Percentiles rank a stretch among this genome's conserved stretches.
Evolutionary conservation across 1,140 invertebrate species (phyloP).

Genomic region (Apis cerana): DNA sequence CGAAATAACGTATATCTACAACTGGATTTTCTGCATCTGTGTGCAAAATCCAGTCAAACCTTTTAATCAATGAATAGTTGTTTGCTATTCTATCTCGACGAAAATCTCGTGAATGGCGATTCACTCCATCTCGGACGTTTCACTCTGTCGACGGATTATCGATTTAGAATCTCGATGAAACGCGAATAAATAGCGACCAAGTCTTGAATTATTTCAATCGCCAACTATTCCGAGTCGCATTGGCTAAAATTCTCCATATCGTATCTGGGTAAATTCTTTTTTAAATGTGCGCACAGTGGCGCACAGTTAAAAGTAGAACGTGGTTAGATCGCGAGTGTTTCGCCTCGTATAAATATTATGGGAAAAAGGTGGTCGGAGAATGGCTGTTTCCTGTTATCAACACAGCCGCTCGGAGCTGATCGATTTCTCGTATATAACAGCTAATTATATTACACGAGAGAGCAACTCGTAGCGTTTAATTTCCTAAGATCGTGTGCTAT

Average conservation of each 20-base stretch:
- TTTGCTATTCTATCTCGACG: too few species aligned
- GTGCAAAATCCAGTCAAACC: too few species aligned
- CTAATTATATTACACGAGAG: slow-evolving; percentile 29
- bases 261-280: not conserved
- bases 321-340: not conserved
- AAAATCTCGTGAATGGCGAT: too few species aligned
- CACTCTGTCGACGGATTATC: too few species aligned
- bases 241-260: not conserved
- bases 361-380: slow-evolving; percentile 1
- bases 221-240: too few species aligned
- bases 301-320: slow-evolving; percentile 22
- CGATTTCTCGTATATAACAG: not conserved
- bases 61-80: too few species aligned
- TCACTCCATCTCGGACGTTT: too few species aligned
- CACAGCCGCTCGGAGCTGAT: not conserved
- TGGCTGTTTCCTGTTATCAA: slow-evolving; percentile 29
- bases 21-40: too few species aligned
- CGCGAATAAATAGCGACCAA: not conserved
- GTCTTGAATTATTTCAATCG: not conserved
- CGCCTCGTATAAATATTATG: not conserved
- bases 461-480: slow-evolving; percentile 11
- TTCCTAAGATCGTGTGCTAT: slow-evolving; percentile 2
- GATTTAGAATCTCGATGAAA: not conserved
- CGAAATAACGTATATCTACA: too few species aligned
- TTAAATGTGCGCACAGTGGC: not conserved